Evolutionary conservation across 2,113 vertebrate species (phyloP).

Genomic region (Antechinus stuartii): DNA sequence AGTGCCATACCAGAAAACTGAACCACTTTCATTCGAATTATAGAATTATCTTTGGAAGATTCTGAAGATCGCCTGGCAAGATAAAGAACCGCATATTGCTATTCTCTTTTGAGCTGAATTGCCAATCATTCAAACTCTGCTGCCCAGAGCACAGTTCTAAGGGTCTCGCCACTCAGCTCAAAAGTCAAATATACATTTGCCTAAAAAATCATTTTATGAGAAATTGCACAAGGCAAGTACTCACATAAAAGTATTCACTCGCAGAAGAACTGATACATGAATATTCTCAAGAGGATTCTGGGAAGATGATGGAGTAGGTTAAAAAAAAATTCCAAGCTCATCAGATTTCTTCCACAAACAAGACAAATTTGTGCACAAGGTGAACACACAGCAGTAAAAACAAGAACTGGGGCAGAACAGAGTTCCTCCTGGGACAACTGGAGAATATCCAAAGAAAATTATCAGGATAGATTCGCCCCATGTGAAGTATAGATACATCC

Average conservation of each 20-base stretch:
- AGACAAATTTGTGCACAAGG: no score
- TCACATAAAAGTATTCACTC: background rate
- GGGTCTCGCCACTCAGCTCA: background rate
- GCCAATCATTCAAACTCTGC: background rate
- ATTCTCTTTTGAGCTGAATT: background rate
- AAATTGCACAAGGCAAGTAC: background rate
- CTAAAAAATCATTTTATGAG: no score
- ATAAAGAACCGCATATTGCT: background rate
- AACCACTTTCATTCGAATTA: background rate
- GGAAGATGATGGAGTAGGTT: no score
- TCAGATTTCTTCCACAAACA: no score
- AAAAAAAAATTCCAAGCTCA: no score
- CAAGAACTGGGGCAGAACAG: no score
- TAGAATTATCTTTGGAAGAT: background rate
- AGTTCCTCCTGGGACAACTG: no score
- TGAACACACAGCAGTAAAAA: no score
- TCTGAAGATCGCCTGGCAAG: background rate
- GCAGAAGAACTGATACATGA: background rate
- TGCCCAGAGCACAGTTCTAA: background rate
- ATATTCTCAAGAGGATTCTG: no score
- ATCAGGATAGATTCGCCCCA: no score
- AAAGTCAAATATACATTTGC: background rate
- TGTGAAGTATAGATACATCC: no score
- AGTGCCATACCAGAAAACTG: background rate
- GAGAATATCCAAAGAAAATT: no score